These are phyloP conservation scores for Arvicanthis niloticus DNA, from an alignment of 2,113 vertebrate genomes.

Conservation along the genomic window DNA sequence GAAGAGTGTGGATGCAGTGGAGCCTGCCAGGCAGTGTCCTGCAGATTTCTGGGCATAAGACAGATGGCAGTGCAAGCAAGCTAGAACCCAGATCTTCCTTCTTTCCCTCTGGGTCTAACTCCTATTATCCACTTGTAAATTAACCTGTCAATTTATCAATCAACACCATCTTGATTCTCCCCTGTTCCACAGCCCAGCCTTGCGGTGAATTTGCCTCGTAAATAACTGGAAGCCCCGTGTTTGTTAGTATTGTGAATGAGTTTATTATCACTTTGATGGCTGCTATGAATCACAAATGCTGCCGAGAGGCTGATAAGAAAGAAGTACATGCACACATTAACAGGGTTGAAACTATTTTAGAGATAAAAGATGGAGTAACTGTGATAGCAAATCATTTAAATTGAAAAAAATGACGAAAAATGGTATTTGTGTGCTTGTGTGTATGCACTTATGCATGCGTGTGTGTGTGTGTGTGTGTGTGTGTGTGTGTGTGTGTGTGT, in stretches of 20 bases:
- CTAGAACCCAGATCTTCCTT: slow-evolving; percentile 88
- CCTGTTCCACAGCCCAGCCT: slow-evolving; percentile 92
- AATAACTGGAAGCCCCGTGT: slow-evolving; percentile 96
- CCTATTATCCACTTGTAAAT: slow-evolving; percentile 99
- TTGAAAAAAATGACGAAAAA: slow-evolving; percentile 84
- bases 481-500: not conserved
- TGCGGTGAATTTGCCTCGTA: slow-evolving; percentile 92
- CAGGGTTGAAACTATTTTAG: slow-evolving; percentile 90
- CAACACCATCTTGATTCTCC: slow-evolving; percentile 98
- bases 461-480: not conserved
- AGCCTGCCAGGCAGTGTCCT: slow-evolving; percentile 73
- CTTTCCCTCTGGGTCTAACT: slow-evolving; percentile 93
- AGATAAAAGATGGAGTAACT: slow-evolving; percentile 90
- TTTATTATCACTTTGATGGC: slow-evolving; percentile 99
- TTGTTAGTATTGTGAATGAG: slow-evolving; percentile 98
- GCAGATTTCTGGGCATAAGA: slow-evolving; percentile 92
- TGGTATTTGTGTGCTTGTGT: slow-evolving; percentile 53
- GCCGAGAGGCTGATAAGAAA: slow-evolving; percentile 95
- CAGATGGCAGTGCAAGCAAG: slow-evolving; percentile 99
- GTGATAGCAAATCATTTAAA: slow-evolving; percentile 88
- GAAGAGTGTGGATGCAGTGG: slow-evolving; percentile 59
- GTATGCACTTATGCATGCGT: not conserved
- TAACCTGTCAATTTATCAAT: slow-evolving; percentile 99
- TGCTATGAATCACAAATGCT: slow-evolving; percentile 99
- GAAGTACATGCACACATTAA: slow-evolving; percentile 88